Evolutionary conservation across 2,888 invertebrate species (phyloP).

Genomic region (Falcaria lacertinaria): DNA sequence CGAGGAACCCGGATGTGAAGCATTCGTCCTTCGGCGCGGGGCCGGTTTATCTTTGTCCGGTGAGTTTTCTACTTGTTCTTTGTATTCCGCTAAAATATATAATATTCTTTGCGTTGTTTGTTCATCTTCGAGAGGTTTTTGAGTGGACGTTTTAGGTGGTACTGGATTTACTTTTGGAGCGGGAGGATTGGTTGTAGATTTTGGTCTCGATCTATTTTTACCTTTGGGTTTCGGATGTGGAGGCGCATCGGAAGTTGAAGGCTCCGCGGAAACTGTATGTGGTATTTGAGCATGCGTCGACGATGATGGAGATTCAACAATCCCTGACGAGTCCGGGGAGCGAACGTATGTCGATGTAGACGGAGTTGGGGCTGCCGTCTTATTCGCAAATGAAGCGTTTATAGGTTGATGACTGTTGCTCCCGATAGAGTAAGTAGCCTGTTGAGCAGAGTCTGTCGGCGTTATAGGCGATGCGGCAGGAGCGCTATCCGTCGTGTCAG

Average conservation of each 20-base stretch:
- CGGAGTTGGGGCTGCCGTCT: conserved; percentile 53
- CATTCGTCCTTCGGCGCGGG: conserved; percentile 86
- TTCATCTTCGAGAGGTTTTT: conserved; percentile 89
- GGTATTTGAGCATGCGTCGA: conserved; percentile 50
- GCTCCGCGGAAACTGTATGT: conserved; percentile 51
- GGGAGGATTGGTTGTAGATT: conserved; percentile 78
- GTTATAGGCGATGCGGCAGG: conserved; percentile 22
- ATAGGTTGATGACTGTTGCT: conserved; percentile 43
- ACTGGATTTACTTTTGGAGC: conserved; percentile 83
- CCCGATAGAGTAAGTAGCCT: conserved; percentile 64
- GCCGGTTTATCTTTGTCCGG: conserved; percentile 92
- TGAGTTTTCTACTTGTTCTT: conserved; percentile 88
- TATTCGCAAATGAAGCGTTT: conserved; percentile 67
- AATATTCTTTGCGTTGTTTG: conserved; percentile 89
- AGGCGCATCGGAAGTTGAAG: conserved; percentile 37
- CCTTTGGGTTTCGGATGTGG: conserved; percentile 45
- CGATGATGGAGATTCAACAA: conserved; percentile 55
- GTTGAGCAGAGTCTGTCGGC: conserved; percentile 46
- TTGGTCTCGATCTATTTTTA: conserved; percentile 76
- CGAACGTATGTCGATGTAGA: conserved; percentile 53
- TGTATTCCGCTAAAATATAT: conserved; percentile 88
- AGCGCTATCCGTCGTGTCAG: conserved; percentile 47
- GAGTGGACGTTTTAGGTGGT: conserved; percentile 75
- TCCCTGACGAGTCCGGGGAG: conserved; percentile 65
- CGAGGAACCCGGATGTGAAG: conserved; percentile 84